Percentiles rank a stretch among this genome's conserved stretches.
Evolutionary conservation across 2,113 vertebrate genomes (phyloP).

Genomic region (Pogona vitticeps): DNA sequence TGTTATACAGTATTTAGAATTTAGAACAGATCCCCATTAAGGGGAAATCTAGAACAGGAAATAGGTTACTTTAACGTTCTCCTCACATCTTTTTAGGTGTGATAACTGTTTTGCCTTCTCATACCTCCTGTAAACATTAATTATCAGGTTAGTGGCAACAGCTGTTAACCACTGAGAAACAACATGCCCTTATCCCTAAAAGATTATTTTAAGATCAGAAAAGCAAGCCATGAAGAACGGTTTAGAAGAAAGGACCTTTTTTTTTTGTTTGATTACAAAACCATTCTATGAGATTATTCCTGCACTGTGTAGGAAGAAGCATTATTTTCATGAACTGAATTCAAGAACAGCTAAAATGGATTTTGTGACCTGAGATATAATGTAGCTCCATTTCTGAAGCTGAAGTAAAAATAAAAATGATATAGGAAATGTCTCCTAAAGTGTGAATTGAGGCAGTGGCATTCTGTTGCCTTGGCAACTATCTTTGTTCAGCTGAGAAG

Average conservation of each 20-base stretch:
- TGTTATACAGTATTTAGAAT: conserved; percentile 24
- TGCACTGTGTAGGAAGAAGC: not conserved
- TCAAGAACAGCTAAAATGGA: not conserved
- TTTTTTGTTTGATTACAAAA: not conserved
- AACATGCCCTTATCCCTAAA: not conserved
- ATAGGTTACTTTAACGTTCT: not conserved
- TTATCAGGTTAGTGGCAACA: not conserved
- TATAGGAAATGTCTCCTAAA: not conserved
- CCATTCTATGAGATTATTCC: not conserved
- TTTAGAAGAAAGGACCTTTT: not conserved
- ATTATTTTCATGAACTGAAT: not conserved
- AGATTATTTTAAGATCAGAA: conserved; percentile 5
- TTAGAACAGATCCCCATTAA: not conserved
- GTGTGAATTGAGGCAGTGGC: not conserved
- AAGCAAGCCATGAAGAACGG: not conserved
- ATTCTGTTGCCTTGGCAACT: conserved; percentile 27
- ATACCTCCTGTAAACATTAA: not conserved
- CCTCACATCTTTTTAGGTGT: not conserved
- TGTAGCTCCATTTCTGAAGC: not conserved
- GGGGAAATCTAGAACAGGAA: not conserved
- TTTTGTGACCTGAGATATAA: not conserved
- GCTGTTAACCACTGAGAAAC: not conserved
- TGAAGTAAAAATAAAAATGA: not conserved
- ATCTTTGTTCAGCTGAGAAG: not conserved
- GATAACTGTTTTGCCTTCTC: not conserved